Evolutionary conservation across 2,888 invertebrate species (phyloP).

Genomic region (Tyria jacobaeae): DNA sequence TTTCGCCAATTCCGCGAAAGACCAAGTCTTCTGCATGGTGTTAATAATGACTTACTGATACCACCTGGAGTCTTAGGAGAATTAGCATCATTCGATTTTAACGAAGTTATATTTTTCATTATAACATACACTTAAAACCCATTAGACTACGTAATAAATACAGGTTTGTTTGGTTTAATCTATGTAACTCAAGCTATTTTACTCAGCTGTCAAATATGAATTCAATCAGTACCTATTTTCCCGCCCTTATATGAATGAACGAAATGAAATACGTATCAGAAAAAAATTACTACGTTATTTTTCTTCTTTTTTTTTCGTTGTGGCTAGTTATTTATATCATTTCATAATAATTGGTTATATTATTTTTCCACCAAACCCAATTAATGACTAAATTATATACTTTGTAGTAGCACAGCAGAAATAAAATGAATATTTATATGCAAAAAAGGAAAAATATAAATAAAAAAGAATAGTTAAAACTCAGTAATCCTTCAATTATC

Average conservation of each 20-base stretch:
- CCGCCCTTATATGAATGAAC: conserved; percentile 38
- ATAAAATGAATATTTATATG: no score
- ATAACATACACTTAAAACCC: conserved; percentile 2
- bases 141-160: background rate
- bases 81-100: conserved; percentile 61
- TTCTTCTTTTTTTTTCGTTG: background rate
- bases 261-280: background rate
- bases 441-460: no score
- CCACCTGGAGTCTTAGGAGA: conserved; percentile 82
- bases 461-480: no score
- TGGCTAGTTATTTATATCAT: background rate
- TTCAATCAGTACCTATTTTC: conserved; percentile 36
- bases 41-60: conserved; percentile 82
- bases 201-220: background rate
- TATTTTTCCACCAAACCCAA: no score
- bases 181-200: background rate
- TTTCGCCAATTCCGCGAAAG: conserved; percentile 81
- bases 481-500: no score
- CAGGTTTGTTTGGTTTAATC: background rate
- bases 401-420: no score
- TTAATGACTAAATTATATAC: no score
- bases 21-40: conserved; percentile 84
- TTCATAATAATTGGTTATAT: no score
- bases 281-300: background rate
- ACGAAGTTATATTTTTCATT: conserved; percentile 66